Percentiles rank a stretch among this genome's conserved stretches.
phyloP scores from a whole-genome alignment of 2,113 vertebrate species.

The Petaurus breviceps region DNA sequence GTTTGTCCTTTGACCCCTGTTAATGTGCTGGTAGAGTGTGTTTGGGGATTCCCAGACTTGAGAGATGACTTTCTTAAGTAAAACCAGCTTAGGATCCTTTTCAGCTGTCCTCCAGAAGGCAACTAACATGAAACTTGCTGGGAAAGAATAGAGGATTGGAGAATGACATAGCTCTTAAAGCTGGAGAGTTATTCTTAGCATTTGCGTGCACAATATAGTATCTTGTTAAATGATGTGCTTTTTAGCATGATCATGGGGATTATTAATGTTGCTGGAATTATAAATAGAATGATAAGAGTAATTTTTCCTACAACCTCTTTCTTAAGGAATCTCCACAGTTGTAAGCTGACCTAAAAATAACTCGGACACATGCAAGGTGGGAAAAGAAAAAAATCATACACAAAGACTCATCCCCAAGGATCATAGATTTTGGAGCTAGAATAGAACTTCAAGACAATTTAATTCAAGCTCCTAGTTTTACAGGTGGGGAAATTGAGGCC shows the following conservation, averaged over 20 bases:
- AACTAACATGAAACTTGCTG: not conserved
- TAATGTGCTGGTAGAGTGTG: conserved; percentile 1
- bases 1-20: not conserved
- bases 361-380: not conserved
- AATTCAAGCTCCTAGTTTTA: not conserved
- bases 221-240: not conserved
- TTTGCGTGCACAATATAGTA: not conserved
- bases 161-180: not conserved
- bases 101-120: conserved; percentile 24
- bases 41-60: conserved; percentile 42
- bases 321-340: conserved; percentile 47
- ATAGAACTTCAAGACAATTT: not conserved
- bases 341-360: conserved; percentile 57
- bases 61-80: conserved; percentile 43
- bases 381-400: conserved; percentile 9
- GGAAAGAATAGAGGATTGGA: not conserved
- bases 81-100: conserved; percentile 50
- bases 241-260: not conserved
- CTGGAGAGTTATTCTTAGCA: not conserved
- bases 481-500: not conserved
- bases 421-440: not conserved
- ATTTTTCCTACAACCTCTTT: conserved; percentile 47
- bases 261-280: conserved; percentile 27
- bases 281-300: conserved; percentile 38
- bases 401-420: not conserved